Evolutionary conservation across 2,888 invertebrate species (phyloP).

Genomic region (Scaptomyza polygonia): DNA sequence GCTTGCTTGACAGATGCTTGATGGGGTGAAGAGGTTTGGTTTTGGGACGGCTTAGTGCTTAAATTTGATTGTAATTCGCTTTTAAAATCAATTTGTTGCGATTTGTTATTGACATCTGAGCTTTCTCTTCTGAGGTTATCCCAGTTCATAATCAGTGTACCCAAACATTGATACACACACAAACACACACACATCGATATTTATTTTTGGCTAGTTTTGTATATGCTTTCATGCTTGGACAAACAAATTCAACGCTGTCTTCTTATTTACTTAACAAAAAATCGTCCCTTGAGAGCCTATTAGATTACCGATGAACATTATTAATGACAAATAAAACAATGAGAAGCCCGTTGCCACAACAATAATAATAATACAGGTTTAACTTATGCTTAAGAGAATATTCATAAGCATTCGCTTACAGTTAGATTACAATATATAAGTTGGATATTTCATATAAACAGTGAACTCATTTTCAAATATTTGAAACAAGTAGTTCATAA

Average conservation of each 20-base stretch:
- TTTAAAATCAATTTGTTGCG: slow-evolving; percentile 76
- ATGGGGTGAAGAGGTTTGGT: slow-evolving; percentile 46
- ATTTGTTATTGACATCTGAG: slow-evolving; percentile 80
- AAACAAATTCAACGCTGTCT: slow-evolving; percentile 7
- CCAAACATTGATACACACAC: slow-evolving; percentile 20
- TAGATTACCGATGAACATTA: slow-evolving; percentile 4
- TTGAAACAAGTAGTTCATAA: too few relatives aligned
- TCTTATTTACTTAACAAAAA: neutral
- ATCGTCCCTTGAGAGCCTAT: slow-evolving; percentile 17
- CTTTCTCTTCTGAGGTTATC: slow-evolving; percentile 32
- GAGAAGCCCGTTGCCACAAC: too few relatives aligned
- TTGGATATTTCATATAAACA: too few relatives aligned
- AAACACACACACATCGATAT: neutral
- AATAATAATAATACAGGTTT: too few relatives aligned
- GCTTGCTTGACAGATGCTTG: slow-evolving; percentile 19
- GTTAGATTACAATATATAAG: too few relatives aligned
- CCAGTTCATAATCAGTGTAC: slow-evolving; percentile 41
- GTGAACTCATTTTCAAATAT: neutral
- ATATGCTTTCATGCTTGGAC: neutral
- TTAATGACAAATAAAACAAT: slow-evolving; percentile 3
- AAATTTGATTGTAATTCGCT: slow-evolving; percentile 80
- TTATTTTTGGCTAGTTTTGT: slow-evolving; percentile 39
- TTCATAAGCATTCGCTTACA: too few relatives aligned
- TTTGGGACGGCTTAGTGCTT: slow-evolving; percentile 73
- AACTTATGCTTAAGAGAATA: too few relatives aligned